A percentile compares a stretch with the other conserved stretches of the same genome.
Conservation (phyloP, 2,797 vertebrate species). For the Geotrypetes seraphini region DNA sequence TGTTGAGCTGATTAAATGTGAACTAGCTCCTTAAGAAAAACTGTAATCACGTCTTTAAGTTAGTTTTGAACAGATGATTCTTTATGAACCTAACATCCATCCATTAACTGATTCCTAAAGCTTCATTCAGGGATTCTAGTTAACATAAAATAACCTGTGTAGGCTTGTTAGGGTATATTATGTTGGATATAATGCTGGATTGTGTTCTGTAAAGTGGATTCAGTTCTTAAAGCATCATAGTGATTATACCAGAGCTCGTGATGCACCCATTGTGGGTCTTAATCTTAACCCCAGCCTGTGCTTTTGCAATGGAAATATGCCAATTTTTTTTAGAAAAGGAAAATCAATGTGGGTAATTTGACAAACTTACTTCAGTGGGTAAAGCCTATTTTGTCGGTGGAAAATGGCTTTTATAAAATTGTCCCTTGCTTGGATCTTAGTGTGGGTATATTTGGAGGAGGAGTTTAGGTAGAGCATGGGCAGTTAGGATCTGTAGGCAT, state of each 20-base stretch:
- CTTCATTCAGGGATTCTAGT: slow-evolving; percentile 34
- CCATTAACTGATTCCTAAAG: slow-evolving; percentile 39
- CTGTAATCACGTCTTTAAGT: slow-evolving; percentile 40
- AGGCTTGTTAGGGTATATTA: slow-evolving; percentile 42
- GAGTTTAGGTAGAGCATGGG: too few species aligned
- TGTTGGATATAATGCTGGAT: slow-evolving; percentile 38
- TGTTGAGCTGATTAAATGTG: slow-evolving; percentile 28
- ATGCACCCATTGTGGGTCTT: slow-evolving; percentile 25
- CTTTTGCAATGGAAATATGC: slow-evolving; percentile 26
- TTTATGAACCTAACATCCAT: slow-evolving; percentile 47
- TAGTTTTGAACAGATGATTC: slow-evolving; percentile 40
- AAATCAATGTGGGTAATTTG: slow-evolving; percentile 34
- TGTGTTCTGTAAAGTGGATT: slow-evolving; percentile 35
- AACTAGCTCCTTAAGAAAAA: slow-evolving; percentile 31
- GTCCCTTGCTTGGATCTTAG: too few species aligned
- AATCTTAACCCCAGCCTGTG: slow-evolving; percentile 33
- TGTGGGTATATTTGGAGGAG: too few species aligned
- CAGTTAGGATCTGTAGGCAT: too few species aligned
- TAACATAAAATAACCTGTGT: slow-evolving; percentile 32
- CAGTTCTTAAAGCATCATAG: slow-evolving; percentile 34
- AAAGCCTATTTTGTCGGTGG: too few species aligned
- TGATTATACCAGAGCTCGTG: too few species aligned
- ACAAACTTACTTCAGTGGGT: too few species aligned
- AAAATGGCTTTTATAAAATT: too few species aligned
- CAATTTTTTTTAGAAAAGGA: slow-evolving; percentile 24